Evolutionary conservation across 2,113 vertebrate genomes (phyloP), one percentile per base, ranked within the genome.

Genomic region (Stegostoma tigrinum): DNA sequence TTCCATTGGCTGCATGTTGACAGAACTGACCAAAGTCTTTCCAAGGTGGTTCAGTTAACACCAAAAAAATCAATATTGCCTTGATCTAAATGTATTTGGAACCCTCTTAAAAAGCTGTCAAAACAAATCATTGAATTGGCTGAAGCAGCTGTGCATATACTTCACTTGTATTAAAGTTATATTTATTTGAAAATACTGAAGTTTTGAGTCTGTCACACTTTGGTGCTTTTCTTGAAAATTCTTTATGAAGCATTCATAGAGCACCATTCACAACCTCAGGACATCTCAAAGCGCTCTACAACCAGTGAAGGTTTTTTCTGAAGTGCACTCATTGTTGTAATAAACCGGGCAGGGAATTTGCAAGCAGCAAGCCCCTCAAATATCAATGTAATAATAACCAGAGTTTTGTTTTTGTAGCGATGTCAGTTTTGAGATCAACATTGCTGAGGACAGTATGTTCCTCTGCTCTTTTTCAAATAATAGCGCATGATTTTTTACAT

Each of bases 11-110:
- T 15, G 3, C n/a, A 17, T 83, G 78, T 38, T 83, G 78, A 42
- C n/a, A 83, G n/a, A 83, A 42, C n/a, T 80, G 75, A 38, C 75
- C 75, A 80, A 80, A 80, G 75, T 80, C 75, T 80, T 80, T 83
- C 78, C 14, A 38, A 83, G 78, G 15, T 38, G 38, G 14, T 83
- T 38, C n/a, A 83, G 78, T 83, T 83, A 42, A 89, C 86, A 89
- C 45, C 24, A 48, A 87, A 48, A 52, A 83, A 52, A 83, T 52
- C 42, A 52, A 87, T 24, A 87, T 3, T 6, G 2, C 12, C 86
- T 89, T 61, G 19, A 48, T 86, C 7, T 24, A 86, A 86, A 86
- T 21, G 48, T 87, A 55, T 3, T 89, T 89, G 86, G 48, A 89
- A 34, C 24, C 86, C 48, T 55, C 86, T 34, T 24, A 10, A 89